phyloP scores from a whole-genome alignment of 53 echinoderm and acorn worm genomes.

The Echinometra lucunter region DNA sequence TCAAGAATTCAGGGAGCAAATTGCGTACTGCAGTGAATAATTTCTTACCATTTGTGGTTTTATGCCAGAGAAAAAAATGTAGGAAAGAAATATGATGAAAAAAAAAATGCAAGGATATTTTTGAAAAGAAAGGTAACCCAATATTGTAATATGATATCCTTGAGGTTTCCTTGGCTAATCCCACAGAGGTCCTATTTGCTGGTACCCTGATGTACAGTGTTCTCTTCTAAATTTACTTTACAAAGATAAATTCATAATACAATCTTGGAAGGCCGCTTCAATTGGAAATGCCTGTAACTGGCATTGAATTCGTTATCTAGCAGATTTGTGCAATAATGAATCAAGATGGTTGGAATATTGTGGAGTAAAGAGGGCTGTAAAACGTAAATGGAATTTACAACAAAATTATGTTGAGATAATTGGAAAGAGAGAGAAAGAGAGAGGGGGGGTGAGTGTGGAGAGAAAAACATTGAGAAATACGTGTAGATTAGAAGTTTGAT shows the following conservation, averaged over 20 bases:
- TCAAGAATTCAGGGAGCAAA: neutral
- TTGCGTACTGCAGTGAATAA: neutral
- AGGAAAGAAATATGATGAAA: neutral
- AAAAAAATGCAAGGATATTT: neutral
- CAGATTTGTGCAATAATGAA: neutral
- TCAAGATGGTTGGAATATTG: neutral
- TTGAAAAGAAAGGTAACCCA: neutral
- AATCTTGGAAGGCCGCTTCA: neutral
- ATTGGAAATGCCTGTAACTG: neutral
- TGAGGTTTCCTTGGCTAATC: constrained; percentile 8
- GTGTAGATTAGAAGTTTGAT: too few species aligned
- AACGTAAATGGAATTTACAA: neutral
- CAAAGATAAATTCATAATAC: neutral
- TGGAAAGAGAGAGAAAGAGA: too few species aligned
- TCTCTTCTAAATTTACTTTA: neutral
- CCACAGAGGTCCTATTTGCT: neutral
- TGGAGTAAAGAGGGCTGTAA: neutral
- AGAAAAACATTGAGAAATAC: too few species aligned
- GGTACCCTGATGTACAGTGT: neutral
- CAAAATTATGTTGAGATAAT: too few species aligned
- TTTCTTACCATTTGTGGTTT: neutral
- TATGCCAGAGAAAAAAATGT: neutral
- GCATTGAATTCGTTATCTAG: neutral
- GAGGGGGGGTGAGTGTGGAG: too few species aligned
- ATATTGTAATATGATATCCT: neutral